phyloP scores from a whole-genome alignment of 2,797 vertebrate species.

The Potorous gilbertii region DNA sequence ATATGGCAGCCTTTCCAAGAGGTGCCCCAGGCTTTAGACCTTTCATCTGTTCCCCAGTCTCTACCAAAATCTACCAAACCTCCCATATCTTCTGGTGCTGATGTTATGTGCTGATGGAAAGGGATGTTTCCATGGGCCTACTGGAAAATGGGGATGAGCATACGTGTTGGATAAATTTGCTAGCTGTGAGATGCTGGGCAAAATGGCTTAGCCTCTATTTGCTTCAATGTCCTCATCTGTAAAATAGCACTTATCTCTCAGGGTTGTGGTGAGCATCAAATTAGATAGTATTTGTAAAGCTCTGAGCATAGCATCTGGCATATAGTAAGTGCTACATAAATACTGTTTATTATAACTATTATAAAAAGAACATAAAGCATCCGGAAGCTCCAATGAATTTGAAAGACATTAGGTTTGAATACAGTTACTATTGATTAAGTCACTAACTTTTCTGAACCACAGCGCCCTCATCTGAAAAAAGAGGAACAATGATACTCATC shows the following conservation, averaged over 20 bases:
- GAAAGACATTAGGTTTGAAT: neutral
- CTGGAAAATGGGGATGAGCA: neutral
- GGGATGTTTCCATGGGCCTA: no score
- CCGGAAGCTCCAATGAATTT: neutral
- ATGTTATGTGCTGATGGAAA: no score
- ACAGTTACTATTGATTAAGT: neutral
- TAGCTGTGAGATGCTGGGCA: neutral
- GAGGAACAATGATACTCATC: neutral
- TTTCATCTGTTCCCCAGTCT: neutral
- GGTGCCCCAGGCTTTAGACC: neutral
- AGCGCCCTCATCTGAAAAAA: neutral
- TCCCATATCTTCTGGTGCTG: neutral
- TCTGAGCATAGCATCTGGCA: neutral
- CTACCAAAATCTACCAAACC: neutral
- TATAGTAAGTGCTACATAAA: neutral
- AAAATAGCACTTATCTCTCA: neutral
- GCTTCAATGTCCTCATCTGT: neutral
- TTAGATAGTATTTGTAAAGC: neutral
- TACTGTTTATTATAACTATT: neutral
- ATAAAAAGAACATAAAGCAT: neutral
- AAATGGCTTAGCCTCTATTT: neutral
- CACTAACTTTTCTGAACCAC: neutral
- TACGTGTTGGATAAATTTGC: neutral
- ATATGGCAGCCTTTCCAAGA: neutral
- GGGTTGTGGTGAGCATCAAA: neutral